These are phyloP conservation scores for Eclectus roratus DNA, from an alignment of 2,113 vertebrate genomes.

Conservation along the genomic window DNA sequence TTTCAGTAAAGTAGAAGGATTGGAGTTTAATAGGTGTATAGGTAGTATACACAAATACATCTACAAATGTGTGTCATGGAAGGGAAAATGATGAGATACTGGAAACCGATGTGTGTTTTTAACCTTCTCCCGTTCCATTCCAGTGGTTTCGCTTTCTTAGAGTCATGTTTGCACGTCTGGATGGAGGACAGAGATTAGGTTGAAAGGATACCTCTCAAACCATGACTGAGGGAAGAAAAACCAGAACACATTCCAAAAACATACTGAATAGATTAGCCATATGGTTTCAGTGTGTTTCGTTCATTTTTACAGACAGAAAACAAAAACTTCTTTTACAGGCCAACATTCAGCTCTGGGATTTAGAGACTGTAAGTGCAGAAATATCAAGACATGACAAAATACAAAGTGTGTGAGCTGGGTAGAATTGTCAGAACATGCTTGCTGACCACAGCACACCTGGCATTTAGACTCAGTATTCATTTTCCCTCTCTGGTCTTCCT, in stretches of 20 bases:
- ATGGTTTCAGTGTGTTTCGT: constrained; percentile 29
- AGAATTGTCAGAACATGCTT: neutral
- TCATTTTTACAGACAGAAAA: constrained; percentile 29
- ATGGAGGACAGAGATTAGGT: constrained; percentile 52
- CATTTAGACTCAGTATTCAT: neutral
- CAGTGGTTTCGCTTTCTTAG: constrained; percentile 33
- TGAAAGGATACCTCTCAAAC: constrained; percentile 55
- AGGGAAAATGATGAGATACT: neutral
- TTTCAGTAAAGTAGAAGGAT: neutral
- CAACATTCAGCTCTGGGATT: neutral
- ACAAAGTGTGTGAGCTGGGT: neutral
- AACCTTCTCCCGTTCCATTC: neutral
- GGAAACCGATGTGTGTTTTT: constrained; percentile 22
- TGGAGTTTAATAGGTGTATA: neutral
- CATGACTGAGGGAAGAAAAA: constrained; percentile 42
- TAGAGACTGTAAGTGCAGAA: constrained; percentile 25
- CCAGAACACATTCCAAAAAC: constrained; percentile 39
- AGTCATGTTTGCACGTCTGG: constrained; percentile 61
- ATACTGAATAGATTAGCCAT: constrained; percentile 46
- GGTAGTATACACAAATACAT: neutral
- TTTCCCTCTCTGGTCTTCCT: neutral
- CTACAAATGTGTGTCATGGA: neutral
- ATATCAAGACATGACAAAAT: neutral
- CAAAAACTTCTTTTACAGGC: constrained; percentile 38
- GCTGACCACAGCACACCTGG: neutral